Percentiles rank a stretch among this genome's conserved stretches.
Conservation (phyloP, 1,140 invertebrate genomes). For the Heliconius melpomene region DNA sequence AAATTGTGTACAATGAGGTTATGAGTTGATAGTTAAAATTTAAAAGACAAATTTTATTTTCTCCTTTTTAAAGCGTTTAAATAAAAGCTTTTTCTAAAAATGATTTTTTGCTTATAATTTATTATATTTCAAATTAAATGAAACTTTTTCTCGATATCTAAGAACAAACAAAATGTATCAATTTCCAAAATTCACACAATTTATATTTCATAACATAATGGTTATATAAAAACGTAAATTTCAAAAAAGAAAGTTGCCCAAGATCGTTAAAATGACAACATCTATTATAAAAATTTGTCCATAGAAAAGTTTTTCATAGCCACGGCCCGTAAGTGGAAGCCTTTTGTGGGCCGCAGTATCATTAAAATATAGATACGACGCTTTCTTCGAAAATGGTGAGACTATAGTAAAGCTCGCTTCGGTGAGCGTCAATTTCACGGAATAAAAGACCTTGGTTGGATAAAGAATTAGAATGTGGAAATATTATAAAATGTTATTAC, state of each 20-base stretch:
- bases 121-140: no score
- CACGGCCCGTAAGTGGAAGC: conserved; percentile 7
- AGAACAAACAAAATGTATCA: no score
- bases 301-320: conserved; percentile 8
- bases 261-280: conserved; percentile 4
- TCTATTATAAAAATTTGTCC: conserved; percentile 8
- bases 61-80: no score
- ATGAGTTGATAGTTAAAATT: no score
- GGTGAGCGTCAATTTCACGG: not conserved
- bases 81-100: no score
- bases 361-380: conserved; percentile 21
- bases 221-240: not conserved
- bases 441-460: not conserved
- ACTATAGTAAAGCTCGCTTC: conserved; percentile 12
- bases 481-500: not conserved
- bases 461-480: not conserved
- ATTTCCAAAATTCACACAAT: no score
- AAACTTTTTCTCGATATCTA: no score
- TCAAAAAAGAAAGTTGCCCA: not conserved
- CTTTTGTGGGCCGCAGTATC: conserved; percentile 10
- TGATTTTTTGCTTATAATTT: no score
- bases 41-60: no score
- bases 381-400: conserved; percentile 6
- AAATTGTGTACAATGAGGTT: no score
- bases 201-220: not conserved